Percentiles rank a stretch among this genome's conserved stretches.
phyloP scores from a whole-genome alignment of 2,113 vertebrate genomes.

The Trochalopteron elliotii region DNA sequence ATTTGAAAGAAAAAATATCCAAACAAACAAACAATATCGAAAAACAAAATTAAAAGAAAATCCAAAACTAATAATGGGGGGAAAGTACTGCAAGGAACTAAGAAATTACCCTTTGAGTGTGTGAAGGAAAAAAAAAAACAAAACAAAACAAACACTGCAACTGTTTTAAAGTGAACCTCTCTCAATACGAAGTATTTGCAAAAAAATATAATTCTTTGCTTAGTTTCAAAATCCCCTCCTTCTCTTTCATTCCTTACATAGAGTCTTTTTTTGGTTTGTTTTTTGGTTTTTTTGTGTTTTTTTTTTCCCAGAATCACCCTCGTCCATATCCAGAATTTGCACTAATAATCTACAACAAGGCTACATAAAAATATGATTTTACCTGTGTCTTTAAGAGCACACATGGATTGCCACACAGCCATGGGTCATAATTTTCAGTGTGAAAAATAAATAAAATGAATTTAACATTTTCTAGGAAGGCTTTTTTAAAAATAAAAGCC shows the following conservation, averaged over 20 bases:
- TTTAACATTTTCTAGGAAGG: rapidly evolving
- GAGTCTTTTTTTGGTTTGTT: too few relatives aligned
- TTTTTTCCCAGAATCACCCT: not conserved
- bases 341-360: not conserved
- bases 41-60: not conserved
- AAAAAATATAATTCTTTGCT: not conserved
- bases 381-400: not conserved
- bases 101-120: not conserved
- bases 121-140: not conserved
- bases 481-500: not conserved
- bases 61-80: not conserved
- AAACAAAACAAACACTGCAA: not conserved
- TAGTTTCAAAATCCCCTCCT: not conserved
- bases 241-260: not conserved
- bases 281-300: too few relatives aligned
- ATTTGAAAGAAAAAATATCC: not conserved
- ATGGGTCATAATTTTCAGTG: not conserved
- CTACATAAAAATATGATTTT: not conserved
- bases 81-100: not conserved
- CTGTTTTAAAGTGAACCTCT: rapidly evolving
- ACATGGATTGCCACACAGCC: rapidly evolving
- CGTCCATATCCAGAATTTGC: rapidly evolving
- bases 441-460: not conserved
- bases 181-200: not conserved
- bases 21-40: rapidly evolving